A percentile compares a stretch with the other conserved stretches of the same genome.
Evolutionary conservation across 2,888 invertebrate genomes (phyloP).

Genomic region (Epirrita christyi): DNA sequence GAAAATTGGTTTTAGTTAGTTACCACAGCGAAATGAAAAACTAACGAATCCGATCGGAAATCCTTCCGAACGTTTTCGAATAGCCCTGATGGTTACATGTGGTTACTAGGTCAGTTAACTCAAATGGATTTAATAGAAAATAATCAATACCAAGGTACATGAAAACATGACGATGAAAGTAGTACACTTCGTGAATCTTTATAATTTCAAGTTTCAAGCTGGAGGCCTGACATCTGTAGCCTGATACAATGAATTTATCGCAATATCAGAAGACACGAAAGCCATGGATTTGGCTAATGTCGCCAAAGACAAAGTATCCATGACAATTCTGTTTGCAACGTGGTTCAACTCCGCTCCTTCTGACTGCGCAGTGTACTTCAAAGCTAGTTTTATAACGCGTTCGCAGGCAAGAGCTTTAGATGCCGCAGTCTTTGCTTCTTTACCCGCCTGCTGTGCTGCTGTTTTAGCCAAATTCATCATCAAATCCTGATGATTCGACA

Average conservation of each 20-base stretch:
- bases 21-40: too few species aligned
- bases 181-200: background rate
- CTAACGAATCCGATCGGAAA: too few species aligned
- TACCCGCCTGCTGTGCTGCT: conserved; percentile 79
- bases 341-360: conserved; percentile 75
- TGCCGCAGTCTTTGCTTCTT: conserved; percentile 76
- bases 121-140: too few species aligned
- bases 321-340: conserved; percentile 75
- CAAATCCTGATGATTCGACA: conserved; percentile 76
- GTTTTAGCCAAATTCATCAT: conserved; percentile 82
- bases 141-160: background rate
- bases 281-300: conserved; percentile 80
- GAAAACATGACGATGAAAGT: background rate
- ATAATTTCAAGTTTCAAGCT: conserved; percentile 46
- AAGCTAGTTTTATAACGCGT: conserved; percentile 70
- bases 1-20: too few species aligned
- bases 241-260: conserved; percentile 77
- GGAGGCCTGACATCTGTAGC: conserved; percentile 77
- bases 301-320: conserved; percentile 75
- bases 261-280: conserved; percentile 77
- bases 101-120: too few species aligned
- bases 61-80: too few species aligned
- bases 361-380: conserved; percentile 77
- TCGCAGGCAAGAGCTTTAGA: conserved; percentile 76
- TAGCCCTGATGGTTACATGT: too few species aligned